These are phyloP conservation scores for Schizopygopsis pylzovi DNA, from an alignment of 2,797 vertebrate genomes.

Conservation along the genomic window DNA sequence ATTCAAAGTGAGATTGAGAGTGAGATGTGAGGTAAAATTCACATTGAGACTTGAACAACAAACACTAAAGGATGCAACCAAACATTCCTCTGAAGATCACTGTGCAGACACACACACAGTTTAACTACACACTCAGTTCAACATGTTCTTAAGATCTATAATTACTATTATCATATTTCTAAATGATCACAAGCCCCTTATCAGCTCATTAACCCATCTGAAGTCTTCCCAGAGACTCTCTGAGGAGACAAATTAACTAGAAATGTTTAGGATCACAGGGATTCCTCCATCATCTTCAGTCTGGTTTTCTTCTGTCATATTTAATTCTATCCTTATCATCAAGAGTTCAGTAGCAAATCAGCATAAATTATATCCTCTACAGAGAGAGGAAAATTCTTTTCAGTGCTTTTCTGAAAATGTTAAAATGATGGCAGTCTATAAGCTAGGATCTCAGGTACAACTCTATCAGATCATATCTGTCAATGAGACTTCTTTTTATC, in stretches of 20 bases:
- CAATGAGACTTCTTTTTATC: neutral
- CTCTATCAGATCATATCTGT: neutral
- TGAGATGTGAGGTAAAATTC: neutral
- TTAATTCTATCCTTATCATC: slow-evolving; percentile 14
- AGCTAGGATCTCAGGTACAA: neutral
- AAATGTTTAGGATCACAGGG: slow-evolving; percentile 36
- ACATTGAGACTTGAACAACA: neutral
- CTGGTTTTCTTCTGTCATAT: slow-evolving; percentile 14
- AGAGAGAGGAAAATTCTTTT: neutral
- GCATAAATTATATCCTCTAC: slow-evolving; percentile 19
- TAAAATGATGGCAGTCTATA: neutral
- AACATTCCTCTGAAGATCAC: neutral
- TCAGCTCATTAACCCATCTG: slow-evolving; percentile 33
- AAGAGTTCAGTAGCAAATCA: slow-evolving; percentile 14
- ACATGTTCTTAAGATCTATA: slow-evolving; percentile 34
- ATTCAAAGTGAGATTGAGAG: neutral
- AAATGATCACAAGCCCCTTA: slow-evolving; percentile 41
- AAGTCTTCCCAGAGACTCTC: slow-evolving; percentile 31
- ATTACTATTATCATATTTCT: slow-evolving; percentile 48
- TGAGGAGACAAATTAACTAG: slow-evolving; percentile 6
- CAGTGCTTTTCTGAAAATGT: neutral
- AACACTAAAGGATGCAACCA: neutral
- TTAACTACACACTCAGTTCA: slow-evolving; percentile 14
- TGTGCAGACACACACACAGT: neutral
- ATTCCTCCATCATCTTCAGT: slow-evolving; percentile 10